A percentile compares a stretch with the other conserved stretches of the same genome.
These are phyloP conservation scores for Cryptoprocta ferox DNA, from an alignment of 2,797 vertebrate species.

Conservation along the genomic window DNA sequence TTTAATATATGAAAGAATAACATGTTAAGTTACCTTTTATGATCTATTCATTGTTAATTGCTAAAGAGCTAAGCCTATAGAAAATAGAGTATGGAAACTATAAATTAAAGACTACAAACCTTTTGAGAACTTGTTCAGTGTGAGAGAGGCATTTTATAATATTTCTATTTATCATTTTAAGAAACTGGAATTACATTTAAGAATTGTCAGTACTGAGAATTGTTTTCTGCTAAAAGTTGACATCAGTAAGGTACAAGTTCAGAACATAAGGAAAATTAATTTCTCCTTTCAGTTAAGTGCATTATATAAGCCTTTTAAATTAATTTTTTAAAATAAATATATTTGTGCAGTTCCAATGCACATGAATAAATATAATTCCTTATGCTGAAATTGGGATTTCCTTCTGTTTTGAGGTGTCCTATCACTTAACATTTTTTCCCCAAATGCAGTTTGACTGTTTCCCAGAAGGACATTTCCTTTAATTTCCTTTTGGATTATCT, in stretches of 20 bases:
- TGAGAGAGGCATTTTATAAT: not conserved
- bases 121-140: not conserved
- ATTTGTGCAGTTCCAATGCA: not conserved
- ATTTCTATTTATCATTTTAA: not conserved
- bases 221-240: not conserved
- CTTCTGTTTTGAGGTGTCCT: conserved; percentile 44
- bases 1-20: not conserved
- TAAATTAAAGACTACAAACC: not conserved
- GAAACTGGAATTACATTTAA: not conserved
- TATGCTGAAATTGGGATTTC: not conserved
- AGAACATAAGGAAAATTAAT: not conserved
- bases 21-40: not conserved
- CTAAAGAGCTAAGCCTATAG: not conserved
- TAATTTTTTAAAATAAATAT: not conserved
- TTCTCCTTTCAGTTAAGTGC: not conserved
- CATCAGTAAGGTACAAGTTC: not conserved
- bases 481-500: conserved; percentile 89
- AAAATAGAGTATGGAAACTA: not conserved
- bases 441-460: conserved; percentile 77
- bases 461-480: conserved; percentile 83
- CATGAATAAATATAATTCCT: not conserved
- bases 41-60: not conserved
- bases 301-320: not conserved
- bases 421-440: conserved; percentile 57
- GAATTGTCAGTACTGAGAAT: not conserved